phyloP scores from a whole-genome alignment of 2,888 invertebrate species.

The Leptinotarsa peninsularis region DNA sequence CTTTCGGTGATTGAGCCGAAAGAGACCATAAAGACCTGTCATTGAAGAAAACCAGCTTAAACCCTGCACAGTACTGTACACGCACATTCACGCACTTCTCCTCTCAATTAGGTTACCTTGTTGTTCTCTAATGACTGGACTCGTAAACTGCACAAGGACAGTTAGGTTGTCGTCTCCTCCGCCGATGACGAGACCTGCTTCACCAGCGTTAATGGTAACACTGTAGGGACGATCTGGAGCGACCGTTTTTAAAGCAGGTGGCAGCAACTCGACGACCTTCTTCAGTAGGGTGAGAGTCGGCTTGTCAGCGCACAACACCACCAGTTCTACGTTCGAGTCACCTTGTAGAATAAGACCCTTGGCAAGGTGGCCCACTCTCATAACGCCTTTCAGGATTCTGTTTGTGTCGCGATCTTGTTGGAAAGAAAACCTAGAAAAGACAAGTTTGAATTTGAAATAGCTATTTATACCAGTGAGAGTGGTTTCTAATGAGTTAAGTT shows the following conservation, averaged over 20 bases:
- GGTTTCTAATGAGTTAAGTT: too few species aligned
- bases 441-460: too few species aligned
- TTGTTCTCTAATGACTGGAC: constrained; percentile 91
- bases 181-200: constrained; percentile 85
- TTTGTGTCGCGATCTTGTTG: constrained; percentile 72
- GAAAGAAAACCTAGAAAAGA: constrained; percentile 70
- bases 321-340: constrained; percentile 90
- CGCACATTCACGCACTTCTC: constrained; percentile 39
- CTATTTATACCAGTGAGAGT: too few species aligned
- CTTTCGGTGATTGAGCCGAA: constrained; percentile 5
- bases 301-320: constrained; percentile 94
- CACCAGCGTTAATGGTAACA: constrained; percentile 85
- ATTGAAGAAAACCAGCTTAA: constrained; percentile 60
- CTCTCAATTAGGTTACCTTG: constrained; percentile 68
- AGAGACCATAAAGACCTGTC: constrained; percentile 55
- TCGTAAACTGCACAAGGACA: constrained; percentile 91
- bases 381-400: constrained; percentile 92
- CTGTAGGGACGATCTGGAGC: constrained; percentile 84
- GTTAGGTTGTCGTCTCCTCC: constrained; percentile 85
- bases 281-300: constrained; percentile 90
- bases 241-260: constrained; percentile 78
- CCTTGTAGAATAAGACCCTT: constrained; percentile 91
- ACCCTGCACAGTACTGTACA: constrained; percentile 64
- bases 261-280: constrained; percentile 84
- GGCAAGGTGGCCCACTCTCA: constrained; percentile 93